Base-by-base conservation (phyloP, 2,797 vertebrate genomes). In the Sebastes taczanowskii region DNA sequence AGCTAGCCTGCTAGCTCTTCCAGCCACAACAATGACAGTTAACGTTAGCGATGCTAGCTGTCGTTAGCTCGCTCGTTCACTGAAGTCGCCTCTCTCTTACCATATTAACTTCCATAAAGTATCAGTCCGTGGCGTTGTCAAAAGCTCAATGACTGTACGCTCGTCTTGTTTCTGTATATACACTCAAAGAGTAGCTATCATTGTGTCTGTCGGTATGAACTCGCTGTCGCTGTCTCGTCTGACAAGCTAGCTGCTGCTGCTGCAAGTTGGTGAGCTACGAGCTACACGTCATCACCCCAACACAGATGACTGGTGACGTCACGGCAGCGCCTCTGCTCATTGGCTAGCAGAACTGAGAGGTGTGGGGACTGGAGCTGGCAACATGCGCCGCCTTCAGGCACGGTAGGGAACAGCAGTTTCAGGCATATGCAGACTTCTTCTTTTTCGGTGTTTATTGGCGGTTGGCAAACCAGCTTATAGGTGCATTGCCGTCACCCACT, bases 271-370 rank as follows among this genome's bases (percentile, higher is more conserved):
- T 64, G 80, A 90, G 92, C 92, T 94, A 92, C 92, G 80, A 90
- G 92, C 92, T 94, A 92, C 92, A 95, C 95, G 95, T 95, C 85
- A 95, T 92, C 95, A 85, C 13, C 71, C 78, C 80, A 71, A 86
- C 42, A 46, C 91, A 90, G 85, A 80, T 90, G 92, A 91, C 72
- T 67, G 76, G 0, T 3, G 56, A 94, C 94, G 94, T 91, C 80
- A 82, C 74, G 25, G 14, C 13, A 6, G 22, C 0, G 30, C 22
- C 56, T 23, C 22, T 23, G 55, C 18, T 92, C 66, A 95, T 95
- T 94, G 93, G 93, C 9, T 32, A 23, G 34, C 6, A 61, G 13
- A 34, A 11, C 11, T 16, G 9, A 25, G 63, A 10, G 78, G 67
- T 3, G 59, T 34, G 52, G 30, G 1, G 5, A 18, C 35, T 8